Percentiles rank a stretch among this genome's conserved stretches.
Conservation (phyloP, 2,888 invertebrate genomes). For the Perizoma affinitatum region DNA sequence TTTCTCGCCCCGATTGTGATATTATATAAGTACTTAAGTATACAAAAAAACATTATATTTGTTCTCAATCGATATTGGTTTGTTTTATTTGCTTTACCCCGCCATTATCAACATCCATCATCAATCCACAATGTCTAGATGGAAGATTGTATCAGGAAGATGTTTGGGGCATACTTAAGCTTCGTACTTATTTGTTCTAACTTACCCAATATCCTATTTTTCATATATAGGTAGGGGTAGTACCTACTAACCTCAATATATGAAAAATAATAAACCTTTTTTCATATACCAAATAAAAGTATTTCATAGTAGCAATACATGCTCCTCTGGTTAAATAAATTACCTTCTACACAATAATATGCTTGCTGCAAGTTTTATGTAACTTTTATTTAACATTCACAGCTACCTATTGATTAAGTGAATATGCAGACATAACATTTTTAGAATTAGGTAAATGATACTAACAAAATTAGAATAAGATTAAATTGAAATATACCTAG, state of each 20-base stretch:
- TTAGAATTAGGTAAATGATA: not conserved
- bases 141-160: too few relatives aligned
- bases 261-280: too few relatives aligned
- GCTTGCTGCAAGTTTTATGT: conserved; percentile 25
- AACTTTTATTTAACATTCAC: conserved; percentile 47
- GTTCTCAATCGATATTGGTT: conserved; percentile 23
- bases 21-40: conserved; percentile 51
- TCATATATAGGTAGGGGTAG: too few relatives aligned
- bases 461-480: conserved; percentile 3
- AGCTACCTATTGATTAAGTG: conserved; percentile 42
- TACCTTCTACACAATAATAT: not conserved
- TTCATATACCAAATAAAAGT: too few relatives aligned
- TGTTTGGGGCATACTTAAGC: too few relatives aligned
- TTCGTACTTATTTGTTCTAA: too few relatives aligned
- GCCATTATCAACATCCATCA: not conserved
- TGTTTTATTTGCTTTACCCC: conserved; percentile 19
- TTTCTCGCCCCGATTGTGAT: conserved; percentile 64
- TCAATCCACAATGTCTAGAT: not conserved
- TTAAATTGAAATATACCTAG: too few relatives aligned
- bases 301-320: too few relatives aligned
- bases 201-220: too few relatives aligned
- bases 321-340: too few relatives aligned
- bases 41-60: conserved; percentile 49
- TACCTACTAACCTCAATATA: too few relatives aligned
- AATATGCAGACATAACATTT: conserved; percentile 21